A percentile compares a stretch with the other conserved stretches of the same genome.
Conservation (phyloP, 1,140 invertebrate genomes). For the Zaprionus africanus region DNA sequence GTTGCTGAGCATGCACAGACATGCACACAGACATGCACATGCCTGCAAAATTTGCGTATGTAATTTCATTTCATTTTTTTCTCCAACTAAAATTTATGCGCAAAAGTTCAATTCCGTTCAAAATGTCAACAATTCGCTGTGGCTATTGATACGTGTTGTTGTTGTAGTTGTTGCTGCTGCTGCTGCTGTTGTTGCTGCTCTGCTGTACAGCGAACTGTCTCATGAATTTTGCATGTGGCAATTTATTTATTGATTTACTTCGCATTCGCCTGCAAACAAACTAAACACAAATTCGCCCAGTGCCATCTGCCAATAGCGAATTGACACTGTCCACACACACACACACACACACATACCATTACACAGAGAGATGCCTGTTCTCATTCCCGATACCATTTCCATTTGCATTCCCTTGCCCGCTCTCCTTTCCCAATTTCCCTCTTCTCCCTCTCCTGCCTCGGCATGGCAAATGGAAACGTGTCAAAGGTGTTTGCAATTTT, state of each 20-base stretch:
- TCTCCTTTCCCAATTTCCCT: conserved; percentile 40
- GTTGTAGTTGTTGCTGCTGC: conserved; percentile 7
- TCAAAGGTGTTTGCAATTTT: conserved; percentile 82
- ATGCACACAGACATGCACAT: neutral
- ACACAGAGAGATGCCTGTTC: neutral
- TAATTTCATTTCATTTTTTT: conserved; percentile 7
- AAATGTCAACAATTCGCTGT: conserved; percentile 75
- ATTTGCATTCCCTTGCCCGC: conserved; percentile 7
- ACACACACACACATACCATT: conserved; percentile 27
- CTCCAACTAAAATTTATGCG: conserved; percentile 63
- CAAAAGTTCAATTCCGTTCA: conserved; percentile 78
- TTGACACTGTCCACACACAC: conserved; percentile 20
- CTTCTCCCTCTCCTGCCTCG: conserved; percentile 48
- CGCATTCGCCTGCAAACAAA: conserved; percentile 33
- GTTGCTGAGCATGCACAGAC: neutral
- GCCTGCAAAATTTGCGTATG: neutral
- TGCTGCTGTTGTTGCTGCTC: conserved; percentile 40
- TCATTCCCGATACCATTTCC: conserved; percentile 15
- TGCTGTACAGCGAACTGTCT: conserved; percentile 53
- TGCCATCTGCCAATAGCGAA: conserved; percentile 35
- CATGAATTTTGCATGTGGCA: conserved; percentile 78
- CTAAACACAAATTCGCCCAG: conserved; percentile 32
- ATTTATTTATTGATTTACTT: conserved; percentile 83
- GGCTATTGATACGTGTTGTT: conserved; percentile 32
- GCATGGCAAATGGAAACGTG: conserved; percentile 63